phyloP scores from a whole-genome alignment of 2,797 vertebrate genomes.

The Sylvilagus floridanus region DNA sequence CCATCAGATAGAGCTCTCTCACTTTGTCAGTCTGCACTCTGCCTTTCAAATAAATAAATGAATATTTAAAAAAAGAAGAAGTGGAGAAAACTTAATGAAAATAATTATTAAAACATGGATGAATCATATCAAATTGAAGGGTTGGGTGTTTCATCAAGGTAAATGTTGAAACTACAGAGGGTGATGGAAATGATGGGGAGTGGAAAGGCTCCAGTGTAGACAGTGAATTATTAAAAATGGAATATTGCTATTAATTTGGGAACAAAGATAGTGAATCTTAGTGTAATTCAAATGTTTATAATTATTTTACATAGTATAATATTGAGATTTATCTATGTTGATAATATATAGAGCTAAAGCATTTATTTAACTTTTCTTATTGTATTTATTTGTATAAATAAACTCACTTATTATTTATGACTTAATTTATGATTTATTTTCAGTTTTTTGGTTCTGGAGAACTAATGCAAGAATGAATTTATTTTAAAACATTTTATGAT shows the following conservation, averaged over 20 bases:
- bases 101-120: background rate
- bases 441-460: background rate
- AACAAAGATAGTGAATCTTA: background rate
- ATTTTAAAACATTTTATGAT: constrained; percentile 52
- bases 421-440: background rate
- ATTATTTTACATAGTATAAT: background rate
- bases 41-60: too few species aligned
- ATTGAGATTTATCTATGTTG: background rate
- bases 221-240: background rate
- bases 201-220: background rate
- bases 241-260: background rate
- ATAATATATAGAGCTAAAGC: background rate
- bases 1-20: too few species aligned
- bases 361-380: background rate
- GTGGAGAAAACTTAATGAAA: background rate
- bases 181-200: background rate
- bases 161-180: background rate
- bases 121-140: background rate
- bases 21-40: too few species aligned
- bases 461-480: constrained; percentile 25
- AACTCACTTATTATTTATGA: background rate
- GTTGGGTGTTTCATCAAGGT: background rate
- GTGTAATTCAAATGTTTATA: background rate
- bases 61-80: too few species aligned
- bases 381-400: background rate